Conservation (phyloP, 2,113 vertebrate species). For the Amblyornis subalaris region DNA sequence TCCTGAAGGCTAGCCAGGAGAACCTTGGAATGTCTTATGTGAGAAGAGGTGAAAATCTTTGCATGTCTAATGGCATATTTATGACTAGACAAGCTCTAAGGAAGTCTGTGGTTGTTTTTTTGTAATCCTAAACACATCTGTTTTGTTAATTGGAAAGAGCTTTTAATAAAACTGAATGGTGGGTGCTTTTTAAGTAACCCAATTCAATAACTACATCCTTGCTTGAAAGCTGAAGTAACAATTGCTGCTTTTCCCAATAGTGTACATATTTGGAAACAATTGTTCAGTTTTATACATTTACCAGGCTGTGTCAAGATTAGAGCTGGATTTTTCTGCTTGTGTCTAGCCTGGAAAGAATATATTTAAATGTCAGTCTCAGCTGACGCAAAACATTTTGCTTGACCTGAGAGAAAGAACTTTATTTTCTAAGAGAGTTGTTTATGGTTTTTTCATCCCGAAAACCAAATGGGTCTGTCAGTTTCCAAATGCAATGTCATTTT, state of each 20-base stretch:
- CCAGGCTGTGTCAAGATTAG: conserved; percentile 22
- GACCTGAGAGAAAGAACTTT: conserved; percentile 35
- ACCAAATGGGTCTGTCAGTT: conserved; percentile 30
- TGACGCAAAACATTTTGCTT: conserved; percentile 29
- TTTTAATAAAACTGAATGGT: neutral
- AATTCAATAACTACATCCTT: conserved; percentile 13
- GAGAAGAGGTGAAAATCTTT: conserved; percentile 48
- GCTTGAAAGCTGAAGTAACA: conserved; percentile 2
- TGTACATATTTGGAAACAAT: neutral
- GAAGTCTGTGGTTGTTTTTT: conserved; percentile 34
- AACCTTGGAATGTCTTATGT: conserved; percentile 9
- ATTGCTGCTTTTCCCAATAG: neutral
- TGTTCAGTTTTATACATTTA: conserved; percentile 22
- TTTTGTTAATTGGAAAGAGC: conserved; percentile 48
- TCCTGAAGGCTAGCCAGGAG: conserved; percentile 38
- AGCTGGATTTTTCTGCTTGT: neutral
- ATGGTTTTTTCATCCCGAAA: conserved; percentile 6
- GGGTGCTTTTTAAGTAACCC: conserved; percentile 33
- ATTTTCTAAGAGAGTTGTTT: conserved; percentile 45
- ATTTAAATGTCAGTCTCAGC: conserved; percentile 53
- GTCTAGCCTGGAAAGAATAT: conserved; percentile 21
- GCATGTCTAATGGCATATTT: conserved; percentile 45
- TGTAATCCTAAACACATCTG: conserved; percentile 47
- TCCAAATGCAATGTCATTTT: conserved; percentile 45
- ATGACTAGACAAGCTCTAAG: conserved; percentile 42